These are phyloP conservation scores for Trididemnum clinides DNA, from an alignment of 23 tunicate genomes.

Conservation along the genomic window DNA sequence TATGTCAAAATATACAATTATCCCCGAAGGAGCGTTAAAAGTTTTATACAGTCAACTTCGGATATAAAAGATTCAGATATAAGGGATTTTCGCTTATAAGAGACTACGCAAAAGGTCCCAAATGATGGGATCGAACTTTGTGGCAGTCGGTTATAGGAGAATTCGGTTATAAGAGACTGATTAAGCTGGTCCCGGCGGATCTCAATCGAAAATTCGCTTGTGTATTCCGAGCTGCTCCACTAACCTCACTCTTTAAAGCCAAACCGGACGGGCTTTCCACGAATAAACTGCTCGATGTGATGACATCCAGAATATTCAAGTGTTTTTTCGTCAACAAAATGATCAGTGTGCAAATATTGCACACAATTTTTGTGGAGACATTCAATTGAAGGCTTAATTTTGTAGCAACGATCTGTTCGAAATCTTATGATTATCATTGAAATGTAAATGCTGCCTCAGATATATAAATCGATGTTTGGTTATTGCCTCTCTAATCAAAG, in stretches of 20 bases:
- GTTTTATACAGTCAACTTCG: no score
- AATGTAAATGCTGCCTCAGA: no score
- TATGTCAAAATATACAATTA: neutral
- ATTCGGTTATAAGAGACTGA: neutral
- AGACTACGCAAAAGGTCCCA: no score
- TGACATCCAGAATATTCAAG: neutral
- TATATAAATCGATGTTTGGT: no score
- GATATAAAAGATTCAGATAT: no score
- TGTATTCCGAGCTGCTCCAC: neutral
- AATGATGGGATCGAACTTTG: no score
- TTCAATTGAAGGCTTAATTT: neutral
- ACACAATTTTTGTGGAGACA: neutral
- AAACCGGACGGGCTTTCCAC: neutral
- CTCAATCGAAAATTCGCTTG: neutral
- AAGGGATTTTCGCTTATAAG: no score
- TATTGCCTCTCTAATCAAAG: no score
- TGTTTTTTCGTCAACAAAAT: neutral
- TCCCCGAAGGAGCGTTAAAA: neutral
- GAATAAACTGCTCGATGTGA: neutral
- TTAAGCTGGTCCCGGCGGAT: neutral
- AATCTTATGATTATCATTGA: no score
- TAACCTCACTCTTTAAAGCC: neutral
- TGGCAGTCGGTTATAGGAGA: no score
- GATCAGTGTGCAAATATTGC: neutral
- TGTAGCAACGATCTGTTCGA: neutral